Conservation (phyloP, 2,797 vertebrate genomes). For the Aselliscus stoliczkanus region DNA sequence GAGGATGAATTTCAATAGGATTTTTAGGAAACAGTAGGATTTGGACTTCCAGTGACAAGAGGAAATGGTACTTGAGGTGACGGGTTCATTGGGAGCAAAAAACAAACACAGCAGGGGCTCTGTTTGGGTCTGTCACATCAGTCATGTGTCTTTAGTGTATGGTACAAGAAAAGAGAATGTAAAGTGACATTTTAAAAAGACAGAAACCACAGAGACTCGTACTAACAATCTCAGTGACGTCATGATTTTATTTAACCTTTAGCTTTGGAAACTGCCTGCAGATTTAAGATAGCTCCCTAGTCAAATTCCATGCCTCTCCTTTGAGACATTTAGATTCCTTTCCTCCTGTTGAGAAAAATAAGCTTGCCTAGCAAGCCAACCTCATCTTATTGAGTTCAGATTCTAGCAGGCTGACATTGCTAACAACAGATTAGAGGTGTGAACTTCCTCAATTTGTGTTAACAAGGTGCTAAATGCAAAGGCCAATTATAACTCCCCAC, state of each 20-base stretch:
- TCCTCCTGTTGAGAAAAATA: neutral
- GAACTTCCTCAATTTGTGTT: conserved; percentile 74
- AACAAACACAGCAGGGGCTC: neutral
- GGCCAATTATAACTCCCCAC: conserved; percentile 53
- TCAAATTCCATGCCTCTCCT: neutral
- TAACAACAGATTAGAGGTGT: conserved; percentile 71
- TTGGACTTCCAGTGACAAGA: neutral
- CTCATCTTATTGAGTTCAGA: conserved; percentile 37
- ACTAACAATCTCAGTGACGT: neutral
- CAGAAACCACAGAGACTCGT: neutral
- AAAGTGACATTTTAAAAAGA: neutral
- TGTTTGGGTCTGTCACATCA: neutral
- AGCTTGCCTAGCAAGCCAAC: neutral
- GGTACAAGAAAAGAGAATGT: neutral
- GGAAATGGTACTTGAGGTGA: neutral
- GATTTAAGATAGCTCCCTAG: neutral
- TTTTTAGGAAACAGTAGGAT: neutral
- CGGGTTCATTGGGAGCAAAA: neutral
- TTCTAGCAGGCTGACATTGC: conserved; percentile 53
- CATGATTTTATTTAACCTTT: neutral
- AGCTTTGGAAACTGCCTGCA: neutral
- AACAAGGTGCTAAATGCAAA: conserved; percentile 75
- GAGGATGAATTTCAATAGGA: neutral
- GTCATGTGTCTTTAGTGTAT: neutral
- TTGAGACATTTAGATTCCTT: neutral